Evolutionary conservation across 2,888 invertebrate genomes (phyloP).

Genomic region (Drosophila eohydei): DNA sequence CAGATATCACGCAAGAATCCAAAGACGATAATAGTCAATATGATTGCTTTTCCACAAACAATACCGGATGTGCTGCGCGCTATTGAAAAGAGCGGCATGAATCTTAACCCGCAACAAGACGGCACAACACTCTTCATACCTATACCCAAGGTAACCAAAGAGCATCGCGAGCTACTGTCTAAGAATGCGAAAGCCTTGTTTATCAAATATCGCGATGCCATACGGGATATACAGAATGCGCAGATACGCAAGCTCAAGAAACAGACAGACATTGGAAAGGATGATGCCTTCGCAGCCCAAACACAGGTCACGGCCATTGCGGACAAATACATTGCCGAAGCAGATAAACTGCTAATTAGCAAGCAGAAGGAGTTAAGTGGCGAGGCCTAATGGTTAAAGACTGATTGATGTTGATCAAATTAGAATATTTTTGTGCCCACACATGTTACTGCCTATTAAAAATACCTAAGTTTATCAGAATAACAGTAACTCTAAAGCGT

Average conservation of each 20-base stretch:
- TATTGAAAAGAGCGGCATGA: slow-evolving; percentile 92
- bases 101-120: slow-evolving; percentile 97
- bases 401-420: slow-evolving; percentile 48
- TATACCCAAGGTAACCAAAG: slow-evolving; percentile 96
- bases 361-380: slow-evolving; percentile 93
- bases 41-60: slow-evolving; percentile 93
- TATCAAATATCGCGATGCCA: slow-evolving; percentile 90
- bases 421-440: slow-evolving; percentile 2
- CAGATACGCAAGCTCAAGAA: slow-evolving; percentile 90
- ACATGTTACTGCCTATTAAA: slow-evolving; percentile 28
- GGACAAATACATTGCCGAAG: slow-evolving; percentile 88
- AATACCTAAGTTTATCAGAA: not conserved
- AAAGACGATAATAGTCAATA: slow-evolving; percentile 93
- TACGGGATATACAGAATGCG: slow-evolving; percentile 91
- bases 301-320: slow-evolving; percentile 90
- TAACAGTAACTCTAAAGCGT: not conserved
- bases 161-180: slow-evolving; percentile 94
- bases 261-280: slow-evolving; percentile 89
- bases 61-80: slow-evolving; percentile 92
- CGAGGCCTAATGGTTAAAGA: slow-evolving; percentile 62
- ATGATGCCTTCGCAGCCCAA: slow-evolving; percentile 88
- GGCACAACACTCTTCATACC: slow-evolving; percentile 95
- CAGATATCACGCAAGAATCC: slow-evolving; percentile 95
- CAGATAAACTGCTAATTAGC: slow-evolving; percentile 88
- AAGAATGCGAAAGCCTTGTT: slow-evolving; percentile 94